Percentiles rank a stretch among this genome's conserved stretches.
Evolutionary conservation across 2,113 vertebrate species (phyloP).

Genomic region (Orthonyx spaldingii): DNA sequence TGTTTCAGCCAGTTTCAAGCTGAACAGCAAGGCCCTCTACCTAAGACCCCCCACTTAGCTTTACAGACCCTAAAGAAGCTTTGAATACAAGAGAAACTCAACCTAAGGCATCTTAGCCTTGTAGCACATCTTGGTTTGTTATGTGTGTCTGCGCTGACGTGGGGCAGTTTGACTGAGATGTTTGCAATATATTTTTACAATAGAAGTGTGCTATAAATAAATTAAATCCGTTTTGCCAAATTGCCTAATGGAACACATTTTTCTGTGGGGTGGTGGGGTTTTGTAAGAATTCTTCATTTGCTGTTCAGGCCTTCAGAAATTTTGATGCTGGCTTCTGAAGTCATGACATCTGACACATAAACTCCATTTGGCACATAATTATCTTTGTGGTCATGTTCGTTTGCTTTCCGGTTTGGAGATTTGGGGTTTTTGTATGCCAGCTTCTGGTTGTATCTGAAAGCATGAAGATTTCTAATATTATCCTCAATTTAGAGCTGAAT

Average conservation of each 20-base stretch:
- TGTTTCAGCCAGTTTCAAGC: neutral
- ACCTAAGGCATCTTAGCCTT: neutral
- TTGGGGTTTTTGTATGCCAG: neutral
- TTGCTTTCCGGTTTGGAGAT: neutral
- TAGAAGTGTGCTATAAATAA: neutral
- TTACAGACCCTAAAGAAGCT: neutral
- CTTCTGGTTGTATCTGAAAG: neutral
- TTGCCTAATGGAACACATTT: neutral
- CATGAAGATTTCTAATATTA: neutral
- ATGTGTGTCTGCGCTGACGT: neutral
- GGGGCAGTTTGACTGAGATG: neutral
- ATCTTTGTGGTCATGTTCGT: neutral
- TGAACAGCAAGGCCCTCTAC: neutral
- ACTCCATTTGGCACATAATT: neutral
- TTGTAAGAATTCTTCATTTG: neutral
- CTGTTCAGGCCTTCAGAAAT: neutral
- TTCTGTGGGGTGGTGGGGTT: neutral
- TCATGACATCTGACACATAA: neutral
- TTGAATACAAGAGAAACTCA: neutral
- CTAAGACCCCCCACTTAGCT: neutral
- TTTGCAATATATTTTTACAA: neutral
- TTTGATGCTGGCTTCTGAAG: neutral
- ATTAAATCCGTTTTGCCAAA: neutral
- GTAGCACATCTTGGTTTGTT: neutral
- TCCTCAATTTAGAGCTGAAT: neutral